Evolutionary conservation across 2,113 vertebrate species (phyloP).

Genomic region (Paracanthobrama guichenoti): DNA sequence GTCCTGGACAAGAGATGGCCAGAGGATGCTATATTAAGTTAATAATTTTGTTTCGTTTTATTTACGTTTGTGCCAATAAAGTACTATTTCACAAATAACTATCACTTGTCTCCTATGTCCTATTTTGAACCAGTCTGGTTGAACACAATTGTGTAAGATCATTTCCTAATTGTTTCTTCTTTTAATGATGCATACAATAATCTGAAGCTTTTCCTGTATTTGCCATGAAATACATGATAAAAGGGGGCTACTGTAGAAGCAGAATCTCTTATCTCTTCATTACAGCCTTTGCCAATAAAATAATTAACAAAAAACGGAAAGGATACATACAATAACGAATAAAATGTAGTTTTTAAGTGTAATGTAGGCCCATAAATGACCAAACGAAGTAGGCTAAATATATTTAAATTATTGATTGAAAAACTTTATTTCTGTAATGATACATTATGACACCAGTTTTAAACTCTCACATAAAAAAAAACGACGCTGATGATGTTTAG

Average conservation of each 20-base stretch:
- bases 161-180: not conserved
- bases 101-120: not conserved
- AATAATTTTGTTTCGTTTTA: not conserved
- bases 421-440: no score
- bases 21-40: no score
- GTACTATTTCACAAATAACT: not conserved
- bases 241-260: not conserved
- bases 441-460: no score
- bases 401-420: not conserved
- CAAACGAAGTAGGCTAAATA: not conserved
- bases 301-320: not conserved
- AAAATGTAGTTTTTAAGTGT: not conserved
- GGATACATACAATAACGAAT: not conserved
- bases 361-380: not conserved
- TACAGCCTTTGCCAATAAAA: not conserved
- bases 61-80: not conserved
- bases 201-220: no score
- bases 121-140: not conserved
- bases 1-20: no score
- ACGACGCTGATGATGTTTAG: no score
- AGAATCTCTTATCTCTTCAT: not conserved
- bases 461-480: no score
- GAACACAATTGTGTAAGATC: not conserved
- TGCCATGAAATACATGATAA: not conserved
- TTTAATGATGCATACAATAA: not conserved